Conservation (phyloP, 1,140 invertebrate species). For the Colletes gigas region DNA sequence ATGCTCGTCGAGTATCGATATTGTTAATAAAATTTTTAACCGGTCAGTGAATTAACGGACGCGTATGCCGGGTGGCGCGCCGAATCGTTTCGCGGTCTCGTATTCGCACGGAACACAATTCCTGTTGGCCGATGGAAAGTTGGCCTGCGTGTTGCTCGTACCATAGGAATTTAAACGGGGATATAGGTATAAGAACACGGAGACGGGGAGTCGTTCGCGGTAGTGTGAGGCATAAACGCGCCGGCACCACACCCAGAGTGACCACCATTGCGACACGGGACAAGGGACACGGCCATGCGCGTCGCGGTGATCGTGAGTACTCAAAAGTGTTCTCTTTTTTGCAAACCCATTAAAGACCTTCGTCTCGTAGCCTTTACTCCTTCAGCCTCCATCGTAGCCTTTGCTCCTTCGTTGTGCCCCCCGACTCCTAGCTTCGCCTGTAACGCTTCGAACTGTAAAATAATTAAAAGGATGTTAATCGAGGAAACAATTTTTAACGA, state of each 20-base stretch:
- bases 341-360: conserved; percentile 12
- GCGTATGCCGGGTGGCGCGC: background rate
- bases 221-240: conserved; percentile 68
- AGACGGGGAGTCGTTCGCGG: conserved; percentile 65
- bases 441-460: too few relatives aligned
- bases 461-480: too few relatives aligned
- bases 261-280: conserved; percentile 53
- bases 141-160: conserved; percentile 59
- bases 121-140: conserved; percentile 65
- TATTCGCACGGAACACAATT: conserved; percentile 52
- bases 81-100: conserved; percentile 32
- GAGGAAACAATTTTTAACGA: too few relatives aligned
- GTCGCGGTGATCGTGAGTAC: conserved; percentile 65
- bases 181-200: conserved; percentile 69
- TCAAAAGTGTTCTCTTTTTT: conserved; percentile 16
- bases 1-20: background rate
- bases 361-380: background rate
- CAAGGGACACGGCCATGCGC: conserved; percentile 59
- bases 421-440: background rate
- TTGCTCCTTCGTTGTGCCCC: background rate
- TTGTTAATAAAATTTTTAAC: background rate
- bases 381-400: background rate
- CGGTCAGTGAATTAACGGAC: background rate
- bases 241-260: conserved; percentile 65
- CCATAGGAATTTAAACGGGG: conserved; percentile 67